These are phyloP conservation scores for Neosilurus mollespiculum DNA, from an alignment of 2,797 vertebrate species.

Conservation along the genomic window DNA sequence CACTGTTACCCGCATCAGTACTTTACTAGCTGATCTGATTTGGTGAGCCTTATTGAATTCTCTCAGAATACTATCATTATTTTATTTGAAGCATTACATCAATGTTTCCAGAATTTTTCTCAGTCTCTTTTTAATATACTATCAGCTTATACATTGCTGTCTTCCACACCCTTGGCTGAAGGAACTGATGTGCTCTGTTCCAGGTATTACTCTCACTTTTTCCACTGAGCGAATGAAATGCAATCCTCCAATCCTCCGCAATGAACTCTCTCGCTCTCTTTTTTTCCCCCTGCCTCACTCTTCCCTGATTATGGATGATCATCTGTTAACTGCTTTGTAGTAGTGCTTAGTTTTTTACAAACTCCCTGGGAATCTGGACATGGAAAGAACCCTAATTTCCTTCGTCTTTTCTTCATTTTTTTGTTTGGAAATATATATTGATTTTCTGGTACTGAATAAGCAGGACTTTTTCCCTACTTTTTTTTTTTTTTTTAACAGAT, in stretches of 20 bases:
- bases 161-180: slow-evolving; percentile 20
- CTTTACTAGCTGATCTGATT: slow-evolving; percentile 8
- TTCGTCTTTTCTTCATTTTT: neutral
- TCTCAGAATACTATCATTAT: neutral
- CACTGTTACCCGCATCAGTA: neutral
- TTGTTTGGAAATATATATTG: slow-evolving; percentile 45
- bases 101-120: slow-evolving; percentile 2
- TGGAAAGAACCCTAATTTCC: neutral
- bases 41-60: neutral
- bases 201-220: slow-evolving; percentile 47
- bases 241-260: slow-evolving; percentile 25
- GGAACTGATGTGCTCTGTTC: slow-evolving; percentile 28
- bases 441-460: slow-evolving; percentile 51
- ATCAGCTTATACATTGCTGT: slow-evolving; percentile 50
- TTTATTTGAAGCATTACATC: slow-evolving; percentile 13
- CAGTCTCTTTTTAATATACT: slow-evolving; percentile 36
- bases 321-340: slow-evolving; percentile 24
- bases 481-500: slow-evolving; percentile 46
- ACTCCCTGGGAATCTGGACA: slow-evolving; percentile 14
- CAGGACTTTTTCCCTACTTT: slow-evolving; percentile 50
- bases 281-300: neutral
- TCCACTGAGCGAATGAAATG: slow-evolving; percentile 50
- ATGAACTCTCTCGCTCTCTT: slow-evolving; percentile 30
- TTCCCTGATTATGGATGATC: slow-evolving; percentile 15
- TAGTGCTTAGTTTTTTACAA: slow-evolving; percentile 8